These are phyloP conservation scores for Crypturellus undulatus DNA, from an alignment of 2,113 vertebrate species.

Conservation along the genomic window DNA sequence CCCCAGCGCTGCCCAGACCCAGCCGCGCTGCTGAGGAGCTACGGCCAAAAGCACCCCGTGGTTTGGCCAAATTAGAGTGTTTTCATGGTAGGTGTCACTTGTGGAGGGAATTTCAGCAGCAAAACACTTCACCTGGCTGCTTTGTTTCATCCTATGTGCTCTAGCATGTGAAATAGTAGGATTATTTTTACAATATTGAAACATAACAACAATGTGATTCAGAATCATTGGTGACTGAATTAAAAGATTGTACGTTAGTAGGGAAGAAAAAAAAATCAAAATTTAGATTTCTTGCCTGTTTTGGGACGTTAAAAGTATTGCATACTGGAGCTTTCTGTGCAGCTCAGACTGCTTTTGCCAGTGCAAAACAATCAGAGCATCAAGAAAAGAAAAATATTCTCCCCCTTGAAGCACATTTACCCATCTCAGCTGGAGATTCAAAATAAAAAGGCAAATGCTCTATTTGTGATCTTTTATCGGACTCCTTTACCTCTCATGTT, in stretches of 20 bases:
- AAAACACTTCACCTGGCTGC: conserved; percentile 23
- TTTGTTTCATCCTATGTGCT: conserved; percentile 23
- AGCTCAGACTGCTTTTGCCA: not conserved
- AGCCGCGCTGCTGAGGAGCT: not conserved
- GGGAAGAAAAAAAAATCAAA: not conserved
- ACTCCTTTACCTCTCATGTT: not conserved
- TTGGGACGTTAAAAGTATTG: not conserved
- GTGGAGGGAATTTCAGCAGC: not conserved
- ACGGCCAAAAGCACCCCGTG: not conserved
- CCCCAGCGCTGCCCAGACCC: no score
- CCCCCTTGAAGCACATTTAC: not conserved
- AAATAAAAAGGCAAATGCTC: not conserved
- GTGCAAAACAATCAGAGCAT: not conserved
- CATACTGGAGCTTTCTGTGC: accelerated
- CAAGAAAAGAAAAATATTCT: not conserved
- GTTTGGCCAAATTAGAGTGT: conserved; percentile 32
- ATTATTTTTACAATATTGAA: conserved; percentile 6
- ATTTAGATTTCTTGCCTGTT: not conserved
- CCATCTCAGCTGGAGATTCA: not conserved
- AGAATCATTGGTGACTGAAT: not conserved
- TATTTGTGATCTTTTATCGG: not conserved
- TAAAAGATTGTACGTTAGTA: not conserved
- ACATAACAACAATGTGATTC: conserved; percentile 10
- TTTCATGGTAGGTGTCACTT: not conserved
- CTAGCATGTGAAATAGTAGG: not conserved